phyloP scores from a whole-genome alignment of 2,113 vertebrate genomes.

The Catharus minimus region DNA sequence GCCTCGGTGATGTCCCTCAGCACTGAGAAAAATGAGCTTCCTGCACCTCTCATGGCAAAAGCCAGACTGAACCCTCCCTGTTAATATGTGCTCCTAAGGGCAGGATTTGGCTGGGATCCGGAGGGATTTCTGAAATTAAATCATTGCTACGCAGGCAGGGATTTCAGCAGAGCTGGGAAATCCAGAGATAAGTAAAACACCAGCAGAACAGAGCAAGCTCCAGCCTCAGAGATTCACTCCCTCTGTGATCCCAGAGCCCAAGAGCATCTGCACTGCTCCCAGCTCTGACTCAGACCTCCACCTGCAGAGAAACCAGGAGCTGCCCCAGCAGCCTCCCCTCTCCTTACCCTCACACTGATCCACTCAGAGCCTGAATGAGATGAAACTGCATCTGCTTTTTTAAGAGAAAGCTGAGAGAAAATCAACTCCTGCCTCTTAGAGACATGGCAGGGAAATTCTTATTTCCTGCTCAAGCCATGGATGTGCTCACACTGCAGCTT shows the following conservation, averaged over 20 bases:
- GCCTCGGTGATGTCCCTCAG: not conserved
- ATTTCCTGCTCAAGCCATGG: not conserved
- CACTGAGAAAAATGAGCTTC: not conserved
- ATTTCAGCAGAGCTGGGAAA: conserved; percentile 45
- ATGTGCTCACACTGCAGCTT: not conserved
- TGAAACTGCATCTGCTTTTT: not conserved
- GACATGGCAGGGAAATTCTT: not conserved
- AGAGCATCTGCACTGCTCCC: not conserved
- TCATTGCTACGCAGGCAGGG: not conserved
- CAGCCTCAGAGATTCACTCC: not conserved
- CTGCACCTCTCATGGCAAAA: not conserved
- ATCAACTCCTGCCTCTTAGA: not conserved
- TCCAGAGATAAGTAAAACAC: conserved; percentile 23
- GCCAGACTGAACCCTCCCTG: not conserved
- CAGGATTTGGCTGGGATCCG: not conserved
- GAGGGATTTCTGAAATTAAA: conserved; percentile 47
- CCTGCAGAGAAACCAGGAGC: not conserved
- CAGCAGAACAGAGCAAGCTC: not conserved
- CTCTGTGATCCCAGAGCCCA: not conserved
- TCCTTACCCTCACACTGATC: not conserved
- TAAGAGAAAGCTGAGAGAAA: not conserved
- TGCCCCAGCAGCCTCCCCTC: not conserved
- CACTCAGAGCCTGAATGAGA: not conserved
- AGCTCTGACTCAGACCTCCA: not conserved
- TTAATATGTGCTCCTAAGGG: not conserved